Evolutionary conservation across 2,113 vertebrate species (phyloP).

Genomic region (Hippoglossus stenolepis): DNA sequence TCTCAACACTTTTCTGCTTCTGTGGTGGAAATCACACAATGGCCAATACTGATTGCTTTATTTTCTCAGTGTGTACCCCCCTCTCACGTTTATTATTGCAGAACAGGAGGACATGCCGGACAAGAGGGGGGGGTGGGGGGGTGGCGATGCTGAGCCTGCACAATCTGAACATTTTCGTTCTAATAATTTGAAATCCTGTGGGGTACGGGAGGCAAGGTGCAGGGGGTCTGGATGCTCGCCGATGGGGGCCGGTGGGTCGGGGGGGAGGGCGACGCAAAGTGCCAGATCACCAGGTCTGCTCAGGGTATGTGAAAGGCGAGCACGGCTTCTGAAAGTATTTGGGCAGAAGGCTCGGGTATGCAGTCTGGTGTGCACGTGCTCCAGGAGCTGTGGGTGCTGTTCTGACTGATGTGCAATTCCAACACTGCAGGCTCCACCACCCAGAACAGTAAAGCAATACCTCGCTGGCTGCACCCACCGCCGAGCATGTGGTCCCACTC

Average conservation of each 20-base stretch:
- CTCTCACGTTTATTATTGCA: slow-evolving; percentile 80
- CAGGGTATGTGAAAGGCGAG: slow-evolving; percentile 45
- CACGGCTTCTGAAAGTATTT: slow-evolving; percentile 11
- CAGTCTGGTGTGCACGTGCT: slow-evolving; percentile 48
- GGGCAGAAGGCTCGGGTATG: slow-evolving; percentile 34
- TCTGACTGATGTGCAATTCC: slow-evolving; percentile 42
- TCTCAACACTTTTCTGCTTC: slow-evolving; percentile 82
- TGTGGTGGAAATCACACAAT: slow-evolving; percentile 80
- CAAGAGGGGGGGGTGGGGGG: slow-evolving; percentile 10
- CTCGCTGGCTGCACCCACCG: slow-evolving; percentile 9
- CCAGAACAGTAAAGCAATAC: slow-evolving; percentile 55
- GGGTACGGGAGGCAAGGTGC: slow-evolving; percentile 35
- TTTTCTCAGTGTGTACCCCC: slow-evolving; percentile 80
- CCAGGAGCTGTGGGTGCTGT: slow-evolving; percentile 4
- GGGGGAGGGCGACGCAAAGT: neutral
- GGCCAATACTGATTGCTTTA: slow-evolving; percentile 80
- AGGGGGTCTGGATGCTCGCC: slow-evolving; percentile 37
- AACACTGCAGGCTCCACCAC: slow-evolving; percentile 21
- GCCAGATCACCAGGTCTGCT: slow-evolving; percentile 40
- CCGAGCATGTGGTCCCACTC: slow-evolving; percentile 36
- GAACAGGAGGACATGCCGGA: slow-evolving; percentile 73
- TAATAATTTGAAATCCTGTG: slow-evolving; percentile 72
- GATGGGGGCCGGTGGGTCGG: neutral
- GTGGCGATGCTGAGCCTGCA: slow-evolving; percentile 72
- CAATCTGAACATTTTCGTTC: slow-evolving; percentile 71